Conservation (phyloP, 2,113 vertebrate species). For the Cariama cristata region DNA sequence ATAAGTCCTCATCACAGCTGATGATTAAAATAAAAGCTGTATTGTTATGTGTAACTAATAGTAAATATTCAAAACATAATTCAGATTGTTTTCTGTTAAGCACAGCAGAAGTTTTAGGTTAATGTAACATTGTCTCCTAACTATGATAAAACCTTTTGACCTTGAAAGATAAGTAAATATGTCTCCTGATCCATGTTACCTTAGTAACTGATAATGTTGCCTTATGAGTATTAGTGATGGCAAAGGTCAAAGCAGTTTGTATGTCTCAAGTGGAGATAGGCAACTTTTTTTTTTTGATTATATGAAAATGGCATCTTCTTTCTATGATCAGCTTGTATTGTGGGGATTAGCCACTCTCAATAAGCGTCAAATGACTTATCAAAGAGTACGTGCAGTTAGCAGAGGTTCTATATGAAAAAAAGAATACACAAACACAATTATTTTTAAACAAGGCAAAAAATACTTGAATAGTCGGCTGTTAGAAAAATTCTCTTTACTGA, state of each 20-base stretch:
- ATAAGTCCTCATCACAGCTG: background rate
- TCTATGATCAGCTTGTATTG: background rate
- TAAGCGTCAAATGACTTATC: background rate
- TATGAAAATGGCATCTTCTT: background rate
- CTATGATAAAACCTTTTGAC: conserved; percentile 68
- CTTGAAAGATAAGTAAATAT: conserved; percentile 76
- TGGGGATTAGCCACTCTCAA: background rate
- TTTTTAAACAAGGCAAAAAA: background rate
- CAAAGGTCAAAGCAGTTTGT: conserved; percentile 69
- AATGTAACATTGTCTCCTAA: conserved; percentile 67
- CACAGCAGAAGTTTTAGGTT: conserved; percentile 65
- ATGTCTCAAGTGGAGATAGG: conserved; percentile 39
- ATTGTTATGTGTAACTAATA: background rate
- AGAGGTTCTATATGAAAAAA: background rate
- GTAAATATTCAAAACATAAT: conserved; percentile 22
- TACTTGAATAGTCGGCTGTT: background rate
- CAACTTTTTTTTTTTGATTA: background rate
- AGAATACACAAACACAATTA: background rate
- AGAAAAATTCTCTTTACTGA: background rate
- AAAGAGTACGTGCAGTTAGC: background rate
- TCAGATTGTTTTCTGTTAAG: conserved; percentile 50
- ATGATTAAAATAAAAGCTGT: background rate
- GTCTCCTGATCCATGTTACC: conserved; percentile 73
- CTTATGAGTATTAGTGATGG: conserved; percentile 70
- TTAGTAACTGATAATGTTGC: conserved; percentile 75